These are phyloP conservation scores for Cirrhinus molitorella DNA, from an alignment of 2,797 vertebrate genomes.

Conservation along the genomic window DNA sequence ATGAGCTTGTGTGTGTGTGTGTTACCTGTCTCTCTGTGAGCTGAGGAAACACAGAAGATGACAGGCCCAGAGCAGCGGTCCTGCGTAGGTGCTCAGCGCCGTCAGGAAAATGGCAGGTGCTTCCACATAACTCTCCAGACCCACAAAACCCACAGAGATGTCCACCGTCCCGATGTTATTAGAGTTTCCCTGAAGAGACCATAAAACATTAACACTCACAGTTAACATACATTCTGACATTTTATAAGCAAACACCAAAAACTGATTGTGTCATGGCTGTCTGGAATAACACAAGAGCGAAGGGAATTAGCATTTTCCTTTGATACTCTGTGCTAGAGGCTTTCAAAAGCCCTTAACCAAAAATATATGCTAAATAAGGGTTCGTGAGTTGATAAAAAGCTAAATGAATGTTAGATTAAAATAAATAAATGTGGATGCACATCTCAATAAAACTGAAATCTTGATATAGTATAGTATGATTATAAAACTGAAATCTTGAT, in stretches of 20 bases:
- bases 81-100: slow-evolving; percentile 86
- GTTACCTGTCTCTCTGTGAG: slow-evolving; percentile 86
- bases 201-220: background rate
- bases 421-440: background rate
- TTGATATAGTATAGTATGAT: background rate
- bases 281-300: background rate
- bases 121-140: slow-evolving; percentile 89
- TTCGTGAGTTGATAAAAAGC: background rate
- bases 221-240: background rate
- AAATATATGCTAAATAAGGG: background rate
- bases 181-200: slow-evolving; percentile 88
- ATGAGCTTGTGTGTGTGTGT: slow-evolving; percentile 3
- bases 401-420: background rate
- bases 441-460: background rate
- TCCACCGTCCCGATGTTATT: slow-evolving; percentile 94
- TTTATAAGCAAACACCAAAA: background rate
- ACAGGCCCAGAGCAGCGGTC: slow-evolving; percentile 93
- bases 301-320: background rate
- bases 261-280: slow-evolving; percentile 20
- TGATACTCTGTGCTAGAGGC: background rate
- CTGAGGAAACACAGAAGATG: slow-evolving; percentile 91
- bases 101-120: slow-evolving; percentile 89
- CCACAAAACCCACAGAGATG: slow-evolving; percentile 93
- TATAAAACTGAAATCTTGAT: background rate
- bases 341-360: background rate